Evolutionary conservation across 2,888 invertebrate species (phyloP), one percentile per base, ranked within the genome.

Genomic region (Timema cristinae): DNA sequence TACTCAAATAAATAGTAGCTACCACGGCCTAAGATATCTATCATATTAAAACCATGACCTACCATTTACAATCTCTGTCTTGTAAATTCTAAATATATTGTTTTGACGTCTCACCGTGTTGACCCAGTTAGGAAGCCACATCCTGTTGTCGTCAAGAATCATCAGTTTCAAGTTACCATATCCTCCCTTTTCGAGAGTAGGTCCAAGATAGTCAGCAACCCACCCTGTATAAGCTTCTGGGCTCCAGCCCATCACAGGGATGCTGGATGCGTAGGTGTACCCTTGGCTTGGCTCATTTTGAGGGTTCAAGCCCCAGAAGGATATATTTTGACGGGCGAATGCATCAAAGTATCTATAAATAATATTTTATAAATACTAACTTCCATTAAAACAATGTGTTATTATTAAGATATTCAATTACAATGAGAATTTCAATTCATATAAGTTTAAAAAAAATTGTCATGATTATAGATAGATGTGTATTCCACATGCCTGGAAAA

Each of bases 231-330:
- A 82, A 74, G 83, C 81, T 66, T 81, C 79, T 0, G 84, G 77
- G 2, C 81, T 83, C 80, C 83, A 86, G 48, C 84, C 86, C 83
- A 86, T 82, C 51, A 83, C 80, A 77, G 87, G 86, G 79, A 85
- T 86, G 7, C 79, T 75, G 56, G 72, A 79, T 52, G 75, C 72
- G 11, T 77, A 76, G 13, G 79, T 73, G 49, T 77, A 76, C 1
- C 80, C 81, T 74, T 80, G 83, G 5, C 80, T 78, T 8, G 87
- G 87, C 77, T 87, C 87, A 78, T 86, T 87, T 76, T 85, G 85
- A 2, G 83, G 81, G 6, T 86, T 86, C 15, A 86, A 73, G 2
- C 84, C 87, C 87, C 87, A 63, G 63, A 63, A 63, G 47, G 9
- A 47, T 2, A 63, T 48, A 48, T 48, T 48, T 9, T 63, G 63